These are phyloP conservation scores for Euwallacea similis DNA, from an alignment of 1,140 invertebrate species.

Conservation along the genomic window DNA sequence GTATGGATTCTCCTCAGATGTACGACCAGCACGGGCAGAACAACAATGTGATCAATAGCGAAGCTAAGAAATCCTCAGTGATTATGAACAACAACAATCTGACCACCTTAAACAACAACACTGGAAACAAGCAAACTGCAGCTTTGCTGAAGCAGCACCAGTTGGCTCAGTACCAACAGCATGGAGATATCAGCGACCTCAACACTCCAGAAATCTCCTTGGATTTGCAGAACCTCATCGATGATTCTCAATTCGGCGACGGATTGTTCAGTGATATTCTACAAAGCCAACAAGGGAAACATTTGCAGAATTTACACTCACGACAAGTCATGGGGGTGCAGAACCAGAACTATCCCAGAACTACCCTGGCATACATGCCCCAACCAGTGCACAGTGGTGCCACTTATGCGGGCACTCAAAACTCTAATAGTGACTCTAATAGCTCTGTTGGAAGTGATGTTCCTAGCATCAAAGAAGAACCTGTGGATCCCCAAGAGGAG, in stretches of 20 bases:
- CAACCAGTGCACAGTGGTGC: conserved; percentile 84
- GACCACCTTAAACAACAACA: conserved; percentile 51
- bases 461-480: conserved; percentile 80
- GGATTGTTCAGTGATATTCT: conserved; percentile 80
- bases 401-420: conserved; percentile 61
- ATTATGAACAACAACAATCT: conserved; percentile 54
- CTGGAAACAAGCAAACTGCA: conserved; percentile 53
- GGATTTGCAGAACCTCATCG: conserved; percentile 85
- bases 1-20: conserved; percentile 73
- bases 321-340: conserved; percentile 55
- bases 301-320: conserved; percentile 55
- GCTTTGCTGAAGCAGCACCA: conserved; percentile 54
- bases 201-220: conserved; percentile 87
- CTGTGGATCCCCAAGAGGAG: conserved; percentile 75
- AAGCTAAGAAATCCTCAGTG: conserved; percentile 51
- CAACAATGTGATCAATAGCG: conserved; percentile 47
- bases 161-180: conserved; percentile 69
- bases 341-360: conserved; percentile 59
- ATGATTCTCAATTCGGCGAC: conserved; percentile 83
- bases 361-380: conserved; percentile 83
- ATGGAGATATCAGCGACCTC: conserved; percentile 78
- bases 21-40: conserved; percentile 61
- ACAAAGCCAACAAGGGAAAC: conserved; percentile 61
- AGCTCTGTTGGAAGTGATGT: conserved; percentile 63
- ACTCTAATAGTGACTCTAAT: conserved; percentile 55